phyloP scores from a whole-genome alignment of 2,888 invertebrate genomes.

The Lucinisca nassula region DNA sequence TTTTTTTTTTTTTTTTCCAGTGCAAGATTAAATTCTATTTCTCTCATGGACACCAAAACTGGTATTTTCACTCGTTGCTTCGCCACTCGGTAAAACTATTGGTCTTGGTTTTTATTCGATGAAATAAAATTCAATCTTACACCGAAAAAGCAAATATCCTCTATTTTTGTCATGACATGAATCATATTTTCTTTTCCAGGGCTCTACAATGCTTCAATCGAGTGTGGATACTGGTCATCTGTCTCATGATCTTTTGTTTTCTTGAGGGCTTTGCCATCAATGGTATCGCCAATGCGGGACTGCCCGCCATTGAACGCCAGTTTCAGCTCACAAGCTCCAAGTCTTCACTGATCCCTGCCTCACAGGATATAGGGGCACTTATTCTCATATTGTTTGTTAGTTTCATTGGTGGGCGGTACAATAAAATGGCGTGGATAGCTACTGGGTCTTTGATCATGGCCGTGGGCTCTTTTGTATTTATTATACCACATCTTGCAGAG shows the following conservation, averaged over 20 bases:
- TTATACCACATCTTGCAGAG: constrained; percentile 73
- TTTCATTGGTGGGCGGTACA: constrained; percentile 71
- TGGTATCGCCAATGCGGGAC: constrained; percentile 75
- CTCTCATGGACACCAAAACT: too few species aligned
- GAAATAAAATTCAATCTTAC: too few species aligned
- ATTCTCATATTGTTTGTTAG: constrained; percentile 74
- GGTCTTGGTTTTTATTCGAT: too few species aligned
- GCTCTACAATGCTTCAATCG: constrained; percentile 70
- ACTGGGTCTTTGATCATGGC: constrained; percentile 74
- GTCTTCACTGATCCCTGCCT: constrained; percentile 69
- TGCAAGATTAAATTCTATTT: too few species aligned
- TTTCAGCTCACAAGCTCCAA: constrained; percentile 73
- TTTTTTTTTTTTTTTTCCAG: too few species aligned
- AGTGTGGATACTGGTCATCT: constrained; percentile 70
- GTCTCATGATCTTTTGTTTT: constrained; percentile 72
- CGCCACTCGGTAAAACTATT: too few species aligned
- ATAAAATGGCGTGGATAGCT: constrained; percentile 74
- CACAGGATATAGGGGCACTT: constrained; percentile 73
- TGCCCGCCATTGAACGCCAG: constrained; percentile 76
- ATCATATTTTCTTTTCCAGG: too few species aligned
- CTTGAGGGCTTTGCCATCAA: constrained; percentile 78
- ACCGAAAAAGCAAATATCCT: too few species aligned
- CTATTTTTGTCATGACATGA: too few species aligned
- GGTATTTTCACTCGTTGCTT: too few species aligned
- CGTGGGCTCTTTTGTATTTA: constrained; percentile 76